Percentiles rank a stretch among this genome's conserved stretches.
Conservation (phyloP, 2,797 vertebrate species). For the Podargus strigoides region DNA sequence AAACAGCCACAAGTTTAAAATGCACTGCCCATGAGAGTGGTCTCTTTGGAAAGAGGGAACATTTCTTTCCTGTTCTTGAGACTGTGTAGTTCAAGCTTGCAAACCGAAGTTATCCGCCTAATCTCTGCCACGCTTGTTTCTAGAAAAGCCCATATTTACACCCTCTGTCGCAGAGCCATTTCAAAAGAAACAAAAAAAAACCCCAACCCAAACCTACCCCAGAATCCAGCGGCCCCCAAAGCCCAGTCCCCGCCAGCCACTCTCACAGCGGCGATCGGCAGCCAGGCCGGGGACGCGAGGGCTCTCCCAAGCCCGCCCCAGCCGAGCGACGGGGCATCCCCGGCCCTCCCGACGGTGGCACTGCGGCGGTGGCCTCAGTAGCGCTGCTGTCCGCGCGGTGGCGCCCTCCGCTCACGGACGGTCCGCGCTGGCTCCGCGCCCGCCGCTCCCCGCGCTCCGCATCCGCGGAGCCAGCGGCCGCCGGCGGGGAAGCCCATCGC, state of each 20-base stretch:
- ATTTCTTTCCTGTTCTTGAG: neutral
- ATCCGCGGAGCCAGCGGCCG: neutral
- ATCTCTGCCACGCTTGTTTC: neutral
- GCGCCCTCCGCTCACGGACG: constrained; percentile 61
- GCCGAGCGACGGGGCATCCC: no score
- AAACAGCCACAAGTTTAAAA: neutral
- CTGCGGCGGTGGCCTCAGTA: neutral
- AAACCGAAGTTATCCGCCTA: neutral
- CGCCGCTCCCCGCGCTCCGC: neutral
- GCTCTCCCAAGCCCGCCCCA: accelerated
- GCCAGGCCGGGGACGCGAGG: no score
- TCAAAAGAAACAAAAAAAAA: neutral
- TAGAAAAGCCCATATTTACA: neutral
- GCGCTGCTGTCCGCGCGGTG: constrained; percentile 66
- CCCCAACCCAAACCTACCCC: no score
- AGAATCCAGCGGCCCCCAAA: neutral
- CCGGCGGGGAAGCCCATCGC: neutral
- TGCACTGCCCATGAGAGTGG: no score
- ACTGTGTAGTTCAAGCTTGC: neutral
- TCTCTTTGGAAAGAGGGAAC: neutral
- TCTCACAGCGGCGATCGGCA: neutral
- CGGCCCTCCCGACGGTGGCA: neutral
- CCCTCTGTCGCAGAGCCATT: neutral
- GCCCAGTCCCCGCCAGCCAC: no score
- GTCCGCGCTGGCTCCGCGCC: neutral